Evolutionary conservation across 1,140 invertebrate genomes (phyloP), one percentile per base, ranked within the genome.

Genomic region (Andricus grossulariae): DNA sequence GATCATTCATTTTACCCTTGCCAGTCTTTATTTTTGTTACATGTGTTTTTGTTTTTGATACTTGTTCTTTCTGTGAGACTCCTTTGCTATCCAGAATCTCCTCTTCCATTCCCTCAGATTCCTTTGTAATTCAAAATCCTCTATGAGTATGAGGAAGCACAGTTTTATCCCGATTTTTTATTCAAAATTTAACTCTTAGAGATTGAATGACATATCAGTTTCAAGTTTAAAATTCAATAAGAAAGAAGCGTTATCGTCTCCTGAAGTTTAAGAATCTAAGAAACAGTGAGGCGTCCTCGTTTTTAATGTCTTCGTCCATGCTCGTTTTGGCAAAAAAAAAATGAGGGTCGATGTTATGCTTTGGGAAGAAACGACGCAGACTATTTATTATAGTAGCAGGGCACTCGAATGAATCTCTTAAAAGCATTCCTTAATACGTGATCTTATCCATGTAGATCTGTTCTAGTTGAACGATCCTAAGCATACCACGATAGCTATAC

Each of bases 381-480:
- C 85, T 79, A 73, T 83, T 88, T 88, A 87, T 89, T 88, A 88
- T 66, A 73, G 72, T 73, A 73, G 49, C 16, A 54, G 32, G 32
- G 21, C 51, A 54, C 51, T 13, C 21, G 50, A 52, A 73, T 52
- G 80, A 80, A 76, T 80, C 75, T 72, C 80, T 82, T 88, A 89
- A 90, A 89, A 90, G 89, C 88, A 87, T 90, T 90, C 81, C 88
- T 85, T 80, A 87, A 90, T 89, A 88, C 83, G 82, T 80, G 66
- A 55, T 71, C 52, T 86, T 88, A 88, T 89, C 85, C 83, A 75
- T 78, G 84, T 84, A 60, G 85, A 89, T 88, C 85, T 83, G 84
- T 82, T 49, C 60, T 77, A 71, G 70, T 19, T 80, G 51, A 72
- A 71, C 73, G 75, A 77, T 74, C 32, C 32, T 18, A 16, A 74